Evolutionary conservation across 1,140 invertebrate species (phyloP).

Genomic region (Sycophaga agraensis): DNA sequence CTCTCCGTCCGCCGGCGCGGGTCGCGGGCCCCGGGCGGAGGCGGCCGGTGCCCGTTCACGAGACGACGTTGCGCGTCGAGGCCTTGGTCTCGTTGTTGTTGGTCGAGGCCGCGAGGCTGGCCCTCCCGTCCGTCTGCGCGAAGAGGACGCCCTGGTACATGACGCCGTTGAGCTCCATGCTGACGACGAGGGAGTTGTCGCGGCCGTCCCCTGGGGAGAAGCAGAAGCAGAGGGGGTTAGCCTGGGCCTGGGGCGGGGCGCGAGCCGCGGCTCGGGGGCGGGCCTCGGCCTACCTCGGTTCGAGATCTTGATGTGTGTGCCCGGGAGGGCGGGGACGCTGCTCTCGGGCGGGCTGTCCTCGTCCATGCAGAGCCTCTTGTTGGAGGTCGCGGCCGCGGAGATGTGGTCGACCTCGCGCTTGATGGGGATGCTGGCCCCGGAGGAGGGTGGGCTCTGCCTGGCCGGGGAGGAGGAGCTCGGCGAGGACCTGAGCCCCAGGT

Average conservation of each 20-base stretch:
- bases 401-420: conserved; percentile 67
- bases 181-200: conserved; percentile 88
- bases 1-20: not conserved
- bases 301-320: conserved; percentile 86
- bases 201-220: conserved; percentile 62
- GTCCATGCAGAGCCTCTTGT: conserved; percentile 62
- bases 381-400: conserved; percentile 57
- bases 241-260: conserved; percentile 62
- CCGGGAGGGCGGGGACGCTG: conserved; percentile 40
- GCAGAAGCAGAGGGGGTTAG: too few relatives aligned
- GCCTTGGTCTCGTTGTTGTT: conserved; percentile 38
- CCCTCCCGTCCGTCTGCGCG: conserved; percentile 62
- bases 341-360: conserved; percentile 51
- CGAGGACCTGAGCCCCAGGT: conserved; percentile 59
- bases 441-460: conserved; percentile 43
- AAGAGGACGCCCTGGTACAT: conserved; percentile 87
- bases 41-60: conserved; percentile 43
- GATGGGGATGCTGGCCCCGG: conserved; percentile 46
- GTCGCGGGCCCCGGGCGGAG: not conserved
- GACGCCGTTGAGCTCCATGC: conserved; percentile 94
- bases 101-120: conserved; percentile 27
- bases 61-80: conserved; percentile 55
- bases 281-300: conserved; percentile 68
- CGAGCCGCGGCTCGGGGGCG: too few relatives aligned
- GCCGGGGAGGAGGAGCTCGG: conserved; percentile 44